phyloP scores from a whole-genome alignment of 2,888 invertebrate species.

The Ormyrus nitidulus region DNA sequence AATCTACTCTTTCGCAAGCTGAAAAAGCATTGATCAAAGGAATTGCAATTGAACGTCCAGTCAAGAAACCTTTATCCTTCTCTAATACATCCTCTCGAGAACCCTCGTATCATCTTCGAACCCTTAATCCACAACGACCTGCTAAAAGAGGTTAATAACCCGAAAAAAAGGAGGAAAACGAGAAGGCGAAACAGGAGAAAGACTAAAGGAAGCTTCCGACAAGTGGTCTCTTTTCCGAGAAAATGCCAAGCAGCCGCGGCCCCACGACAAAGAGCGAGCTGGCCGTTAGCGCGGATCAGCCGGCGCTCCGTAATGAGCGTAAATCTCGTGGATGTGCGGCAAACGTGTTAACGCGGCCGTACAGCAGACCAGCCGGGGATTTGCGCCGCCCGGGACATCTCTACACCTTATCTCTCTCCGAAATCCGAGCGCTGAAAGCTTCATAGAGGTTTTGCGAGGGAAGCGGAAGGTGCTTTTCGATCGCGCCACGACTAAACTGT shows the following conservation, averaged over 20 bases:
- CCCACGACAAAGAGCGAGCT: neutral
- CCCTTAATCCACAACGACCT: constrained; percentile 16
- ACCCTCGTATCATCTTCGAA: neutral
- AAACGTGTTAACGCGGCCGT: constrained; percentile 46
- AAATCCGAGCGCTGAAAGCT: constrained; percentile 18
- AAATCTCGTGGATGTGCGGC: constrained; percentile 41
- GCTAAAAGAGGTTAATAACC: constrained; percentile 38
- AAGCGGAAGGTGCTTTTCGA: constrained; percentile 11
- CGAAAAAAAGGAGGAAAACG: neutral
- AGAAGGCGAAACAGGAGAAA: neutral
- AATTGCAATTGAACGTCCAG: neutral
- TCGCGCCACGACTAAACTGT: neutral
- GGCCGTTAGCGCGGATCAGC: constrained; percentile 43
- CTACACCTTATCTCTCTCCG: neutral
- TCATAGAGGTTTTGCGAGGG: constrained; percentile 20
- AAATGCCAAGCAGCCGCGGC: constrained; percentile 38
- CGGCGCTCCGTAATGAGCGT: constrained; percentile 43
- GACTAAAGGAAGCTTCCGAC: neutral
- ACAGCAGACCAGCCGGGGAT: neutral
- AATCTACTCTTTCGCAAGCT: neutral
- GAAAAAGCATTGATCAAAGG: neutral
- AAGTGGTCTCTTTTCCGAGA: constrained; percentile 7
- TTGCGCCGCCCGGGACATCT: constrained; percentile 19
- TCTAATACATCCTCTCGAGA: too few species aligned
- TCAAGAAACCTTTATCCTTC: neutral